Evolutionary conservation across 2,888 invertebrate species (phyloP).

Genomic region (Torymus tubicola): DNA sequence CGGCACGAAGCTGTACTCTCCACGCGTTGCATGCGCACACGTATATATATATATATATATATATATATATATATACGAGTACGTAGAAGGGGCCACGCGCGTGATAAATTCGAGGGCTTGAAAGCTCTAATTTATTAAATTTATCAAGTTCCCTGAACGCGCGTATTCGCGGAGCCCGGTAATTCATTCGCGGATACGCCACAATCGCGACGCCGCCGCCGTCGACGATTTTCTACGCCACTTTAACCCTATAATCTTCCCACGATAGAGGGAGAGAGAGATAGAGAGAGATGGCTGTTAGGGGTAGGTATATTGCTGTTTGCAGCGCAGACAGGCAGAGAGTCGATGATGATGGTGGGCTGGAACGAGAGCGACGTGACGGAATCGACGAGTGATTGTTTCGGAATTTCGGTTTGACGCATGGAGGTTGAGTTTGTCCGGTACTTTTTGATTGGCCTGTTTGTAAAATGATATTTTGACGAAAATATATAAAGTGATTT

Average conservation of each 20-base stretch:
- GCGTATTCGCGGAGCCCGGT: conserved; percentile 15
- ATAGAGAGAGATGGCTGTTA: too few relatives aligned
- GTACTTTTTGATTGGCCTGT: neutral
- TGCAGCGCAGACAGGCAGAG: neutral
- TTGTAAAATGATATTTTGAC: too few relatives aligned
- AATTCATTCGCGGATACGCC: conserved; percentile 53
- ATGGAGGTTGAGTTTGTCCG: neutral
- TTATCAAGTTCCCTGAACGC: conserved; percentile 62
- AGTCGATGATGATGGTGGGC: neutral
- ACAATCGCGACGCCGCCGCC: conserved; percentile 39
- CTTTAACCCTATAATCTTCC: conserved; percentile 44
- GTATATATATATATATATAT: neutral
- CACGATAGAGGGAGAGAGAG: neutral
- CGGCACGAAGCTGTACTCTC: conserved; percentile 11
- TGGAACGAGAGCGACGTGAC: neutral
- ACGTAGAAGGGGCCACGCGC: conserved; percentile 39
- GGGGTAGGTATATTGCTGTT: too few relatives aligned
- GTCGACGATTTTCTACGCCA: conserved; percentile 42
- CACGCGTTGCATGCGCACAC: neutral
- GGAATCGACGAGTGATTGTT: conserved; percentile 6
- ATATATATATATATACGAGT: too few relatives aligned
- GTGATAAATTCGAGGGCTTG: conserved; percentile 70
- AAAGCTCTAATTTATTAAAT: conserved; percentile 71
- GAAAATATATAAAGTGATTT: too few relatives aligned
- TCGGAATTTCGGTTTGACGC: neutral